Evolutionary conservation across 2,797 vertebrate genomes (phyloP).

Genomic region (Craterocephalus amniculus): DNA sequence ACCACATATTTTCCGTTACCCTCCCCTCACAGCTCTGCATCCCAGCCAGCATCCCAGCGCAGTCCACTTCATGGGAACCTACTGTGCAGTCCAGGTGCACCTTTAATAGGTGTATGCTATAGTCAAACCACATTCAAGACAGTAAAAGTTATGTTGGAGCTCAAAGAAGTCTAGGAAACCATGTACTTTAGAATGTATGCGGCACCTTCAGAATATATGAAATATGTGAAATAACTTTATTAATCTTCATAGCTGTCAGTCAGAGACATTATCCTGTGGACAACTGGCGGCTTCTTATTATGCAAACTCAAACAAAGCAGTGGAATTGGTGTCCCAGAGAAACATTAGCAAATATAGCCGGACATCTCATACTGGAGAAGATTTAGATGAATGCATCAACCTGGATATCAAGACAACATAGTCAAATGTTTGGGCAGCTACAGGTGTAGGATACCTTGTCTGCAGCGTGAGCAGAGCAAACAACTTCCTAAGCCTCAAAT

Average conservation of each 20-base stretch:
- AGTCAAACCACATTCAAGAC: slow-evolving; percentile 31
- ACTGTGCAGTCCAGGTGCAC: background rate
- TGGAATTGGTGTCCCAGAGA: slow-evolving; percentile 76
- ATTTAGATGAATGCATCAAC: slow-evolving; percentile 65
- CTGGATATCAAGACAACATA: slow-evolving; percentile 60
- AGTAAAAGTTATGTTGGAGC: background rate
- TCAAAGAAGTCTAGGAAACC: slow-evolving; percentile 7
- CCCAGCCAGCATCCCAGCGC: background rate
- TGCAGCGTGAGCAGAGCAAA: slow-evolving; percentile 65
- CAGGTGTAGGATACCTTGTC: slow-evolving; percentile 65
- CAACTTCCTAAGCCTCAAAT: slow-evolving; percentile 66
- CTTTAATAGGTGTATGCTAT: slow-evolving; percentile 13
- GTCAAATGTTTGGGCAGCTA: slow-evolving; percentile 55
- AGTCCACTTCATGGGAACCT: background rate
- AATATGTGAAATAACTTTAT: slow-evolving; percentile 54
- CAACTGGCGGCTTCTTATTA: slow-evolving; percentile 73
- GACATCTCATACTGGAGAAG: slow-evolving; percentile 74
- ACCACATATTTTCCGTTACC: background rate
- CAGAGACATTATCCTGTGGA: slow-evolving; percentile 69
- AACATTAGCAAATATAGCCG: slow-evolving; percentile 78
- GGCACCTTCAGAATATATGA: slow-evolving; percentile 35
- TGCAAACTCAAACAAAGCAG: slow-evolving; percentile 81
- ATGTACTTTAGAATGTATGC: slow-evolving; percentile 28
- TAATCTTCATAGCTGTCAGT: slow-evolving; percentile 71
- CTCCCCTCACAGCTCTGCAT: background rate